Evolutionary conservation across 2,113 vertebrate genomes (phyloP).

Genomic region (Microtus montanus): DNA sequence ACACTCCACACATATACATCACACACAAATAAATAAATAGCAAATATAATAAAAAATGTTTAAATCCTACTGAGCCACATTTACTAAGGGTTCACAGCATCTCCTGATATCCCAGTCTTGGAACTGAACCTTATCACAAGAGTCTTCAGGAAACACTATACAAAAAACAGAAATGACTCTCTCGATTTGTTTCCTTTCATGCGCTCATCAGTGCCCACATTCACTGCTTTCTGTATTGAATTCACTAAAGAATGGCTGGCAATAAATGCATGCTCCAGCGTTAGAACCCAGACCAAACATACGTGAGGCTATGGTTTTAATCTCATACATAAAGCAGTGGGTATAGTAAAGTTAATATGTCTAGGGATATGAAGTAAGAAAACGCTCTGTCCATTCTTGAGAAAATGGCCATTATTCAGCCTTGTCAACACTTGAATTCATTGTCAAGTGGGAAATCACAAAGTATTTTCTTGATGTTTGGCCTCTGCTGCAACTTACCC

Average conservation of each 20-base stretch:
- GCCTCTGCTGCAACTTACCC: neutral
- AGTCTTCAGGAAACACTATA: neutral
- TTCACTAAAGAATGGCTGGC: neutral
- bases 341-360: conserved; percentile 1
- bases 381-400: neutral
- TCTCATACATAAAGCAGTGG: neutral
- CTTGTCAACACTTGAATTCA: neutral
- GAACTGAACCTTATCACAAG: neutral
- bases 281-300: neutral
- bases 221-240: neutral
- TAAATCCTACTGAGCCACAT: neutral
- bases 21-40: neutral
- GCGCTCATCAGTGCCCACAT: neutral
- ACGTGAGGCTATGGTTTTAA: neutral
- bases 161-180: neutral
- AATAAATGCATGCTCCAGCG: neutral
- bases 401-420: neutral
- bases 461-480: neutral
- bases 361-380: neutral
- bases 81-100: neutral
- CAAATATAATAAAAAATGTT: neutral
- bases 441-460: neutral
- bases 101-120: neutral
- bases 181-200: neutral
- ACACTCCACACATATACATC: neutral